Base-by-base conservation (phyloP, 1,140 invertebrate species). In the Chlorops oryzae region DNA sequence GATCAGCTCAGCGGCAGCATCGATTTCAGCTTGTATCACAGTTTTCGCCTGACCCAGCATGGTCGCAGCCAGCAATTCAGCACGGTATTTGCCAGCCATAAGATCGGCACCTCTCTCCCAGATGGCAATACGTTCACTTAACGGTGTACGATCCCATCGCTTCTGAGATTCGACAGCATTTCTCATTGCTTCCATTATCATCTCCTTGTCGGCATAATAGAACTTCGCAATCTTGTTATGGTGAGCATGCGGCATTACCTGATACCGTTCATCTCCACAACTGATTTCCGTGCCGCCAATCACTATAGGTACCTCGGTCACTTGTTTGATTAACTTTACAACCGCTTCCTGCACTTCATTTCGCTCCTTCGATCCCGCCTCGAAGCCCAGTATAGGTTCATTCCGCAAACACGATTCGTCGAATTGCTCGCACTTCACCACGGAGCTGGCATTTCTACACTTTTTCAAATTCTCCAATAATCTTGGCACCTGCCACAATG, bases 41-140 rank as follows among this genome's bases (percentile, higher is more conserved):
- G 91, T 96, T 73, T 99, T 99, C 1, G 84, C 86, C 74, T 98
- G 96, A 1, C 96, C 96, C 6, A 99, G 74, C 93, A 99, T 98
- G 0, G 94, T 99, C 2, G 93, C 80, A 4, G 96, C 95, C 64
- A 97, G 90, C 21, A 99, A 75, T 21, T 85, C 78, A 63, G 87
- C 85, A 45, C 96, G 78, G 70, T 96, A 91, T 55, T 88, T 85
- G 0, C 76, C 82, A 0, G 90, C 83, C 79, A 96, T 91, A 27
- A 98, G 65, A 57, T 94, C 84, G 1, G 93, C 93, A 2, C 93
- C 96, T 51, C 76, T 80, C 6, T 87, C 73, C 83, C 87, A 92
- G 50, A 93, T 88, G 27, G 79, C 70, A 13, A 91, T 75, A 24
- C 89, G 80, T 43, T 94, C 81, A n/a, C 82, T 75, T 4, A 94